phyloP scores from a whole-genome alignment of 2,113 vertebrate species.

The Herpetotheres cachinnans region DNA sequence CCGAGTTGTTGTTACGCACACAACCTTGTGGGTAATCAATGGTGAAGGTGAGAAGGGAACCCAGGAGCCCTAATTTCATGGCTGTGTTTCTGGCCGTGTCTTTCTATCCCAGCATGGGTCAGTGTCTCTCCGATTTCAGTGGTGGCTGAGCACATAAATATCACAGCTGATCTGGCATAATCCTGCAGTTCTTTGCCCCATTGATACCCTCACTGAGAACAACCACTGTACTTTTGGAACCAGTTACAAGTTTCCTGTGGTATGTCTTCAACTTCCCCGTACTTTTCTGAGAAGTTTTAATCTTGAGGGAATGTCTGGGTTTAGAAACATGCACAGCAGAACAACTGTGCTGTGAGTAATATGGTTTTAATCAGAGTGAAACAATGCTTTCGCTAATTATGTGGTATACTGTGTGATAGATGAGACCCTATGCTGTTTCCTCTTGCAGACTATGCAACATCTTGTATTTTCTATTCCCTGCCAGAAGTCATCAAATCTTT shows the following conservation, averaged over 20 bases:
- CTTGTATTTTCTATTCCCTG: not conserved
- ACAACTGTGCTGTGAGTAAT: not conserved
- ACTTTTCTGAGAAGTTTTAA: slow-evolving; percentile 24
- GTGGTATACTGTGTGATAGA: not conserved
- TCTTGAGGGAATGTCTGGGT: not conserved
- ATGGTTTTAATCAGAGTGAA: slow-evolving; percentile 41
- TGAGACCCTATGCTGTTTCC: not conserved
- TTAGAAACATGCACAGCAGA: not conserved
- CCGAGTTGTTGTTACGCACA: not conserved
- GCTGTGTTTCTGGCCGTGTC: not conserved
- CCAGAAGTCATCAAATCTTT: not conserved
- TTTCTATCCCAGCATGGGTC: not conserved
- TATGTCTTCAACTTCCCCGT: not conserved
- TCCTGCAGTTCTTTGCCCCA: not conserved
- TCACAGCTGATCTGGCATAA: not conserved
- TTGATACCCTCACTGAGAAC: not conserved
- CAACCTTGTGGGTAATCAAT: not conserved
- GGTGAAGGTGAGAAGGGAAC: not conserved
- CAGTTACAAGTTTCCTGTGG: not conserved
- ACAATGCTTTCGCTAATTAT: slow-evolving; percentile 35
- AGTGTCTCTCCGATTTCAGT: not conserved
- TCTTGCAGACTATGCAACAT: not conserved
- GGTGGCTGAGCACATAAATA: not conserved
- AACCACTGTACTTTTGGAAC: not conserved
- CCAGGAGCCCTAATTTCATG: not conserved